Evolutionary conservation across 2,888 invertebrate species (phyloP), one percentile per base, ranked within the genome.

Genomic region (Scaptomyza polygonia): DNA sequence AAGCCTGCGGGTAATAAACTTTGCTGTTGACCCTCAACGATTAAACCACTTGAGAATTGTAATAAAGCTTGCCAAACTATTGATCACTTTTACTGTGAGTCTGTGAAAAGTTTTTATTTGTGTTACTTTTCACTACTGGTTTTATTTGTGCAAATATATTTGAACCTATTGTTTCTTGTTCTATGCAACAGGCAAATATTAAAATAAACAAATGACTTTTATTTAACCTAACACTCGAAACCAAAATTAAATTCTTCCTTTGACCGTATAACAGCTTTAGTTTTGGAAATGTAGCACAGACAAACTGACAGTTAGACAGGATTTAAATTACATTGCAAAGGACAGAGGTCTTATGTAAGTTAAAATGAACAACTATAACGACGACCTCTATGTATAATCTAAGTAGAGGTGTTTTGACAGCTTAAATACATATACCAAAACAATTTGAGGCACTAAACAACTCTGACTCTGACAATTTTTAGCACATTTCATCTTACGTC

Each of bases 281-380:
- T n/a, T 47, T 47, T 32, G 2, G 30, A 18, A 18, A 30, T 32
- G 5, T 2, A 4, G 6, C 18, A 21, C n/a, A 9, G 47, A 32
- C 47, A 48, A 32, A 21, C 48, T 48, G 48, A n/a, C 48, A 11
- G 3, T 21, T n/a, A 21, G 11, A 21, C 48, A 32, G 32, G 6
- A 32, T 48, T 21, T 9, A 48, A 21, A 9, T 21, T 45, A 27
- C 44, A 29, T 45, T n/a, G 42, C 42, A 30, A 30, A 30, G 2
- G 30, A 30, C 30, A 11, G 9, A 11, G 3, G 9, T 3, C 29
- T 7, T 7, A 5, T 25, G 25, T 25, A 5, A 25, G 25, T 25
- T 5, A 25, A 25, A 25, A 25, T 5, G 5, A 25, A 25, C 25
- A 25, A 5, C 25, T 25, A 25, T 4, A 25, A 5, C n/a, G 4